These are phyloP conservation scores for Steromphala cineraria DNA, from an alignment of 2,888 invertebrate species.

Conservation along the genomic window DNA sequence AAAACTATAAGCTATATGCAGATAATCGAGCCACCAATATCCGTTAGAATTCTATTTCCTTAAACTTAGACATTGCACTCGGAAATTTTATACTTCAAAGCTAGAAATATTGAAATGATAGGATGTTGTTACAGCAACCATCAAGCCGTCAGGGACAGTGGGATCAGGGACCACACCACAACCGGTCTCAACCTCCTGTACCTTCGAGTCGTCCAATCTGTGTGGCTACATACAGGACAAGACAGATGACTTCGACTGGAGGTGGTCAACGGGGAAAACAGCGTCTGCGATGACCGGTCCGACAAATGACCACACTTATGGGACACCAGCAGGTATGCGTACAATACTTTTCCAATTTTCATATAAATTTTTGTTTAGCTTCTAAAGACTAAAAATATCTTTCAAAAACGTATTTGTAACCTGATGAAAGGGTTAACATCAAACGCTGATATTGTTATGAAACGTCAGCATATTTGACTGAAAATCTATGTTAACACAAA, in stretches of 20 bases:
- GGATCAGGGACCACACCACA: background rate
- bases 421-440: too few relatives aligned
- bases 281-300: slow-evolving; percentile 53
- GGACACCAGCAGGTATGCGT: slow-evolving; percentile 49
- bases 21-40: too few relatives aligned
- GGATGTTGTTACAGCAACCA: background rate
- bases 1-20: too few relatives aligned
- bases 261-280: slow-evolving; percentile 42
- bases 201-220: slow-evolving; percentile 56
- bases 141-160: background rate
- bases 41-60: too few relatives aligned
- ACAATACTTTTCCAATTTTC: too few relatives aligned
- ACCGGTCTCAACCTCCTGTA: slow-evolving; percentile 42
- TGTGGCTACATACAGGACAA: slow-evolving; percentile 66
- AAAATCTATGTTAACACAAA: too few relatives aligned
- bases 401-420: too few relatives aligned
- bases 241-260: slow-evolving; percentile 61
- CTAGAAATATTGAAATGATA: background rate
- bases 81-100: background rate
- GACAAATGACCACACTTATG: slow-evolving; percentile 61
- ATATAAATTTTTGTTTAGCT: too few relatives aligned
- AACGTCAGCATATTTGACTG: too few relatives aligned
- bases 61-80: background rate
- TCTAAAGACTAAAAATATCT: too few relatives aligned
- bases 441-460: too few relatives aligned